Percentiles rank a stretch among this genome's conserved stretches.
phyloP scores from a whole-genome alignment of 2,113 vertebrate species.

The Dicentrarchus labrax region DNA sequence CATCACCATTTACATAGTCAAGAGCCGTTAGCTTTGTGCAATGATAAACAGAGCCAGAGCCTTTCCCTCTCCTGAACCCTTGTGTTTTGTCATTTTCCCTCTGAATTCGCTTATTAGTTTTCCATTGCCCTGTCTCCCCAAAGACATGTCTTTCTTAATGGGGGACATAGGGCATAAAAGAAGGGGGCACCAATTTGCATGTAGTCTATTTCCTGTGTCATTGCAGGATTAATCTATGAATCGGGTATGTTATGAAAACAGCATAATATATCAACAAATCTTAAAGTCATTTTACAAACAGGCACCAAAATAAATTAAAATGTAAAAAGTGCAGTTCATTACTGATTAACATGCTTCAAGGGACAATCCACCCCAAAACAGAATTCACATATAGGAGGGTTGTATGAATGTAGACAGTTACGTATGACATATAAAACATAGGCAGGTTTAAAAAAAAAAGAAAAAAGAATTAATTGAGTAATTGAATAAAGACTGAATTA shows the following conservation, averaged over 20 bases:
- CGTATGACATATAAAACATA: neutral
- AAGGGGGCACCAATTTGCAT: slow-evolving; percentile 65
- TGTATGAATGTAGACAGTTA: neutral
- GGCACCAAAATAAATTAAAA: neutral
- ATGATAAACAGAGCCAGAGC: slow-evolving; percentile 81
- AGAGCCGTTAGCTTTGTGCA: slow-evolving; percentile 87
- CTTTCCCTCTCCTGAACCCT: slow-evolving; percentile 73
- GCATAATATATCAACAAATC: slow-evolving; percentile 6
- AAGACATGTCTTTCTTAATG: slow-evolving; percentile 69
- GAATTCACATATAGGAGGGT: slow-evolving; percentile 3
- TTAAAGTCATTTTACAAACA: neutral
- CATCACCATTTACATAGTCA: slow-evolving; percentile 88
- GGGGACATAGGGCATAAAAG: slow-evolving; percentile 63
- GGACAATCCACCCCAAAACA: neutral
- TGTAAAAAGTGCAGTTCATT: neutral
- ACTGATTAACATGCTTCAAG: neutral
- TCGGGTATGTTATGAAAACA: slow-evolving; percentile 19
- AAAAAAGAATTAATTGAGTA: neutral
- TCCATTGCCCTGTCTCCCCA: slow-evolving; percentile 67
- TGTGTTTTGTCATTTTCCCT: slow-evolving; percentile 75
- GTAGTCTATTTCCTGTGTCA: slow-evolving; percentile 46
- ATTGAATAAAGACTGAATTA: neutral
- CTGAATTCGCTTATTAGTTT: slow-evolving; percentile 78
- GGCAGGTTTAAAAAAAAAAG: neutral
- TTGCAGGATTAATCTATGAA: slow-evolving; percentile 42